Evolutionary conservation across 2,797 vertebrate genomes (phyloP), one percentile per base, ranked within the genome.

Genomic region (Sebastes minor): DNA sequence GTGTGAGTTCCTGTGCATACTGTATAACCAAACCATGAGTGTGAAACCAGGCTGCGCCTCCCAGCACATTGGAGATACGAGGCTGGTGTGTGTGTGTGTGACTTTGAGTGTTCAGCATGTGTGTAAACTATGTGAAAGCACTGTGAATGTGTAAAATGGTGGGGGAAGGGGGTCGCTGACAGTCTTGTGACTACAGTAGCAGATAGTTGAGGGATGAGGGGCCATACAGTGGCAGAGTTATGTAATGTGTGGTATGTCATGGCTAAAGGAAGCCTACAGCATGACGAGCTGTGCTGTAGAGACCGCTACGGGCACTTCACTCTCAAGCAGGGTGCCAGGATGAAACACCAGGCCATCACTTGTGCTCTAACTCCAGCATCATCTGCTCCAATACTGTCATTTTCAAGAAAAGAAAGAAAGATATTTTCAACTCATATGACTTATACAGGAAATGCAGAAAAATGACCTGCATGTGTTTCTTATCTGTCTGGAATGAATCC

Each of bases 211-310:
- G 69, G 82, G 89, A 84, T 27, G 20, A 71, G 68, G 84, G 87
- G 83, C 79, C 60, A 20, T 82, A 71, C 84, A 91, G 89, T 89
- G 87, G 81, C 88, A 78, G 66, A 68, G 68, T 94, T 94, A 91
- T 78, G 90, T 89, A 93, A 93, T 84, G 71, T 77, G 66, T 87
- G 79, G 78, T 83, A 74, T 89, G 85, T 86, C 90, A 88, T 53
- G 6, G 78, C 11, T 32, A 62, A 82, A 85, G 77, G 66, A 87
- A 71, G 68, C 75, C 81, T 49, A 32, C 65, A 79, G 74, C 71
- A 63, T 33, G 60, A 66, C 76, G 55, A 85, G 71, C 73, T 77
- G 53, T 46, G 25, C 46, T 71, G 69, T 23, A 68, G 74, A 78
- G 69, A 70, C 71, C 18, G 67, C 82, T 33, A 18, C 6, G 2